phyloP scores from a whole-genome alignment of 1,140 invertebrate species.

The Drosophila ogumai region DNA sequence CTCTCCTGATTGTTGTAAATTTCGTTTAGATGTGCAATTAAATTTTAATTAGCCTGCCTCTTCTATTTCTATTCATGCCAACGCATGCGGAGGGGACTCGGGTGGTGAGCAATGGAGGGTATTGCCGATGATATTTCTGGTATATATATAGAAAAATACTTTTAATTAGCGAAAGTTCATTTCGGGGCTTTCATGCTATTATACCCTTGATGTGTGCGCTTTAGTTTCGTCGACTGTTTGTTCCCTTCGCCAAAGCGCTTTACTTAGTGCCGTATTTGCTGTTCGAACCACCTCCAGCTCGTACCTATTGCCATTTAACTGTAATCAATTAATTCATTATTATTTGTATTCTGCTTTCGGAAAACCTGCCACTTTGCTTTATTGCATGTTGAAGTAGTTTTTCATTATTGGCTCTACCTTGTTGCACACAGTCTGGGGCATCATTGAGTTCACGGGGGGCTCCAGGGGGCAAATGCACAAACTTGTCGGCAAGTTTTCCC shows the following conservation, averaged over 20 bases:
- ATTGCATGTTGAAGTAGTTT: slow-evolving; percentile 79
- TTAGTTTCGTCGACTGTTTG: slow-evolving; percentile 27
- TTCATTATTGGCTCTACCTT: slow-evolving; percentile 73
- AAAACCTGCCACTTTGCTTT: slow-evolving; percentile 78
- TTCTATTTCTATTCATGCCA: slow-evolving; percentile 39
- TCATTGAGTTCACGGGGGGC: slow-evolving; percentile 17
- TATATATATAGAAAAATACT: slow-evolving; percentile 50
- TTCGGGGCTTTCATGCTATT: slow-evolving; percentile 45
- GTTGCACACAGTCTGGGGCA: slow-evolving; percentile 44
- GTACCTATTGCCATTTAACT: slow-evolving; percentile 62
- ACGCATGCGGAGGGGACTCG: background rate
- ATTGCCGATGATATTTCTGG: slow-evolving; percentile 39
- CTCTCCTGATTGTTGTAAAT: slow-evolving; percentile 72
- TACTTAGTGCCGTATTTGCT: slow-evolving; percentile 45
- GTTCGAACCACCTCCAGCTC: slow-evolving; percentile 4
- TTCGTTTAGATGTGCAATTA: slow-evolving; percentile 79
- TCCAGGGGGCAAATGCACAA: slow-evolving; percentile 52
- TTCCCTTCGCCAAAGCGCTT: slow-evolving; percentile 21
- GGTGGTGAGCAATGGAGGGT: slow-evolving; percentile 8
- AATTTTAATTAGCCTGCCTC: slow-evolving; percentile 76
- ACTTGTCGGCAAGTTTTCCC: slow-evolving; percentile 73
- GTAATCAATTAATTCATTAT: slow-evolving; percentile 82
- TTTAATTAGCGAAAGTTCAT: slow-evolving; percentile 56
- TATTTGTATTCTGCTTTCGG: slow-evolving; percentile 73
- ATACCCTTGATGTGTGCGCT: slow-evolving; percentile 54